Evolutionary conservation across 2,888 invertebrate species (phyloP).

Genomic region (Sylvicola cinctus): DNA sequence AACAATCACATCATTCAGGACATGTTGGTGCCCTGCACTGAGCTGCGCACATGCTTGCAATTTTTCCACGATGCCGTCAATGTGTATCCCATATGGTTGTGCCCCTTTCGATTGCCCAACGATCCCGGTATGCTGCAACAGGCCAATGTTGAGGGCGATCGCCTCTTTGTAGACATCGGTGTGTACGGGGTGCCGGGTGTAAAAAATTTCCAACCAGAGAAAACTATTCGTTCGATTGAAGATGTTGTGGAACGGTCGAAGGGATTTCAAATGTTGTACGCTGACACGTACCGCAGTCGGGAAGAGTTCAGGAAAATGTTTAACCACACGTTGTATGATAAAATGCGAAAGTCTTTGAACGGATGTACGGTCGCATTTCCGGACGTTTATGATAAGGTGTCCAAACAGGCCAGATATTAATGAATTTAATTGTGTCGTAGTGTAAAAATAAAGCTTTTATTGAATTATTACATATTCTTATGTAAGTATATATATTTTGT

Average conservation of each 20-base stretch:
- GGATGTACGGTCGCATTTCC: slow-evolving; percentile 53
- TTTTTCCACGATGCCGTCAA: slow-evolving; percentile 44
- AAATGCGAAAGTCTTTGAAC: slow-evolving; percentile 30
- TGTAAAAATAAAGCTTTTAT: too few relatives aligned
- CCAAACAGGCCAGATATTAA: slow-evolving; percentile 31
- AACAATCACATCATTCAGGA: slow-evolving; percentile 61
- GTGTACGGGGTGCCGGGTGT: slow-evolving; percentile 57
- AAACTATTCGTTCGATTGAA: slow-evolving; percentile 46
- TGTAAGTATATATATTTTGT: neutral
- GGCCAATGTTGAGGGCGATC: slow-evolving; percentile 17
- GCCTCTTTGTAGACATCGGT: slow-evolving; percentile 59
- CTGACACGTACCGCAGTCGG: slow-evolving; percentile 51
- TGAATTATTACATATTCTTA: neutral
- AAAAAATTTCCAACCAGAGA: slow-evolving; percentile 34
- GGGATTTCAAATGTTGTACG: slow-evolving; percentile 71
- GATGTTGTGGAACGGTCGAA: slow-evolving; percentile 41
- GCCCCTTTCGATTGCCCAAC: slow-evolving; percentile 50
- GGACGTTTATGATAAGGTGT: slow-evolving; percentile 58
- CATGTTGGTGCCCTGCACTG: slow-evolving; percentile 51
- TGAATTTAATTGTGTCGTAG: neutral
- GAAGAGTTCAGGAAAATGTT: slow-evolving; percentile 65
- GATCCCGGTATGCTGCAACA: slow-evolving; percentile 53
- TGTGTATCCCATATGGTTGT: slow-evolving; percentile 67
- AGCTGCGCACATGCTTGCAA: slow-evolving; percentile 35
- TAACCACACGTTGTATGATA: slow-evolving; percentile 53